Evolutionary conservation across 2,797 vertebrate genomes (phyloP).

Genomic region (Poecilia velifera): DNA sequence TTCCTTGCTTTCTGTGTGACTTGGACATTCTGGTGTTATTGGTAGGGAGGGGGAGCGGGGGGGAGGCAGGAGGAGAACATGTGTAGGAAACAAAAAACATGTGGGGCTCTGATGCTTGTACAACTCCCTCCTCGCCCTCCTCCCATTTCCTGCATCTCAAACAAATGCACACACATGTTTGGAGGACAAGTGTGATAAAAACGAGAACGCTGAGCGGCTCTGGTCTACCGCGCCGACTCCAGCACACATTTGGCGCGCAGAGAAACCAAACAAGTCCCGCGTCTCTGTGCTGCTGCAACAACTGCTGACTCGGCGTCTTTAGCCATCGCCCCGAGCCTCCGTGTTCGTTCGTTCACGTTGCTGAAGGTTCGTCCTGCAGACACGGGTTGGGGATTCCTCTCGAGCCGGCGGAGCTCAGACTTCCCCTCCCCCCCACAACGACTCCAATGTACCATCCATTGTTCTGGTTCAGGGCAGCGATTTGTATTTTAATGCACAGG

Average conservation of each 20-base stretch:
- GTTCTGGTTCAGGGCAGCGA: constrained; percentile 36
- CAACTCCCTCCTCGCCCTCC: constrained; percentile 37
- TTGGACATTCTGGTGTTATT: constrained; percentile 59
- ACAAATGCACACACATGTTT: constrained; percentile 58
- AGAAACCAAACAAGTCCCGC: constrained; percentile 47
- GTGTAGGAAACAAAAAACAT: constrained; percentile 73
- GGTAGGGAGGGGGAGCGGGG: too few species aligned
- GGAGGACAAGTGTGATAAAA: constrained; percentile 48
- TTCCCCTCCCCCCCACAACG: constrained; percentile 36
- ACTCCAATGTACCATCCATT: constrained; percentile 57
- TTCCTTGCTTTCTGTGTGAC: constrained; percentile 25
- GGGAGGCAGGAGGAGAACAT: constrained; percentile 63
- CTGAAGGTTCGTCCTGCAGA: constrained; percentile 32
- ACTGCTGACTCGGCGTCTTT: constrained; percentile 27
- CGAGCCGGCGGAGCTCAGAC: constrained; percentile 59
- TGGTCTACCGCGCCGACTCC: constrained; percentile 5
- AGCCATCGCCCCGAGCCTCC: constrained; percentile 12
- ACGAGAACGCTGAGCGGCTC: constrained; percentile 45
- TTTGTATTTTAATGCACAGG: constrained; percentile 28
- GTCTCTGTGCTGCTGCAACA: constrained; percentile 38
- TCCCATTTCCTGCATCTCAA: constrained; percentile 54
- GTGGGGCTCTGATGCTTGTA: constrained; percentile 56
- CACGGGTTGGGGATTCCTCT: constrained; percentile 38
- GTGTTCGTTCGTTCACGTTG: constrained; percentile 44
- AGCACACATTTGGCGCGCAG: constrained; percentile 49